These are phyloP conservation scores for Xylophagus ater DNA, from an alignment of 2,888 invertebrate genomes.

Conservation along the genomic window DNA sequence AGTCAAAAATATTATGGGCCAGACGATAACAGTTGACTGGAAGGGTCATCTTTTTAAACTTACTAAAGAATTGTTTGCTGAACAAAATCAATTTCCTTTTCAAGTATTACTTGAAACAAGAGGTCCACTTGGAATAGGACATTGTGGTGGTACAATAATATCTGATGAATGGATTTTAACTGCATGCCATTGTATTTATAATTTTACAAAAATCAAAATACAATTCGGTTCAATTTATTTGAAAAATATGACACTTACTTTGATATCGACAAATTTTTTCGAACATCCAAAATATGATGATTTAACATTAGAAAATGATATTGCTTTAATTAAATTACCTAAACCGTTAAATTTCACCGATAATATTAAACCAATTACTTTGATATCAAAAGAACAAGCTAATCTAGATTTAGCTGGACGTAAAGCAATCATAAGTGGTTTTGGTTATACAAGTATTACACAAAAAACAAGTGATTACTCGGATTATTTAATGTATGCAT, in stretches of 20 bases:
- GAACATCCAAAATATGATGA: slow-evolving; percentile 29
- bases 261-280: slow-evolving; percentile 25
- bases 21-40: no score
- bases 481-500: slow-evolving; percentile 24
- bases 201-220: background rate
- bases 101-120: no score
- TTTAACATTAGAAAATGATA: slow-evolving; percentile 28
- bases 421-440: slow-evolving; percentile 27
- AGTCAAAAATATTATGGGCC: no score
- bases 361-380: slow-evolving; percentile 25
- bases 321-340: slow-evolving; percentile 29
- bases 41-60: no score
- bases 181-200: slow-evolving; percentile 6
- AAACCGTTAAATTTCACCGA: slow-evolving; percentile 21
- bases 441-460: slow-evolving; percentile 27
- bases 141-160: slow-evolving; percentile 10
- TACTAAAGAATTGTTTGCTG: no score
- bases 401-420: slow-evolving; percentile 24
- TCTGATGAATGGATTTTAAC: slow-evolving; percentile 6
- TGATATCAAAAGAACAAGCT: slow-evolving; percentile 21
- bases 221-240: slow-evolving; percentile 23
- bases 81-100: no score
- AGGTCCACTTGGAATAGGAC: no score
- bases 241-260: slow-evolving; percentile 22
- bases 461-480: slow-evolving; percentile 31